Evolutionary conservation across 2,113 vertebrate genomes (phyloP), one percentile per base, ranked within the genome.

Genomic region (Orthonyx spaldingii): DNA sequence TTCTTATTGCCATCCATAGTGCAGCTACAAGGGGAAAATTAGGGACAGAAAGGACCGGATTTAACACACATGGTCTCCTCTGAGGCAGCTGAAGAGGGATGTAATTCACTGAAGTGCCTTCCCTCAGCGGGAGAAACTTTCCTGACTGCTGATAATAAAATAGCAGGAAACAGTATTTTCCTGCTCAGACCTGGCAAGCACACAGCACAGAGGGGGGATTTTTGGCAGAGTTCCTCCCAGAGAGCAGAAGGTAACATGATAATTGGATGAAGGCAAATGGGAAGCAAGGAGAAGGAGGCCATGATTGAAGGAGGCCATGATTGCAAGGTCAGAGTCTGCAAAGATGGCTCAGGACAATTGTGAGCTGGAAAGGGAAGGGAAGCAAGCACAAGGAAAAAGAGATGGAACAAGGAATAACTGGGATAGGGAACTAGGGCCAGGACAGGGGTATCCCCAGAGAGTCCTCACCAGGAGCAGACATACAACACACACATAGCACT

Each of bases 101-200:
- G 79, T 74, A 84, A 94, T 88, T 94, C 79, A 81, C 63, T 90
- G 76, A 88, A 95, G 80, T 90, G 72, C 68, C 64, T 95, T 80
- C 39, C 52, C 59, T 86, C 89, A 84, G 90, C 15, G 0, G 80
- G 71, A 89, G 83, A 94, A 88, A 74, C 94, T 70, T 93, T 74
- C 76, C 93, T 66, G 76, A 35, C 42, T 2, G 2, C 76, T 92
- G 92, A 59, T 92, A 81, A 81, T 81, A 90, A 94, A 90, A 92
- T 65, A 50, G 90, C 86, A 97, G 92, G 85, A 97, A 94, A 89
- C 33, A 50, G 42, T 46, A 57, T 66, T 96, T 93, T 86, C 79
- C 85, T 93, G 63, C 71, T 86, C 79, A 94, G 94, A 77, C 59
- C 71, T 93, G 83, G 79, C 76, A 89, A 88, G 64, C 50, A 70